Conservation (phyloP, 2,888 invertebrate species). For the Eupithecia pulchellata region DNA sequence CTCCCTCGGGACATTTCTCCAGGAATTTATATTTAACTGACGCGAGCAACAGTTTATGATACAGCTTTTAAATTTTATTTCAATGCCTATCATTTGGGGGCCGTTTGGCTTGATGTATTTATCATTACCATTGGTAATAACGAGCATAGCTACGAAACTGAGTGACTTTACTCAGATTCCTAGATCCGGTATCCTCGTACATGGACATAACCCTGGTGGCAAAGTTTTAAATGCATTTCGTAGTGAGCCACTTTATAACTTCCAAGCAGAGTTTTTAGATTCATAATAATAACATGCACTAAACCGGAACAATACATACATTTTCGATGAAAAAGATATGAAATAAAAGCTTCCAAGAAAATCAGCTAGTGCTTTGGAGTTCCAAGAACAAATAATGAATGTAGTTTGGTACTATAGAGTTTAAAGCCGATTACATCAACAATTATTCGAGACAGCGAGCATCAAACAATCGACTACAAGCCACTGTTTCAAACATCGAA, state of each 20-base stretch:
- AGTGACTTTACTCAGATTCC: neutral
- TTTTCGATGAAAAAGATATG: neutral
- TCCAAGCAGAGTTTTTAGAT: neutral
- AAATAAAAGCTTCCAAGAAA: neutral
- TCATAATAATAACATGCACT: neutral
- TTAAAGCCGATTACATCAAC: slow-evolving; percentile 56
- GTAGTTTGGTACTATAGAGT: slow-evolving; percentile 11
- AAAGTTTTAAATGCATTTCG: slow-evolving; percentile 1
- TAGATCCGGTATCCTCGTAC: neutral
- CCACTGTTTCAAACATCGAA: slow-evolving; percentile 69
- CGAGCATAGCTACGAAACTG: too few relatives aligned
- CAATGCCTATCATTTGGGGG: slow-evolving; percentile 11
- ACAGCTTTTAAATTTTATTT: slow-evolving; percentile 42
- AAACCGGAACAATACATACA: neutral
- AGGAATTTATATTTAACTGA: slow-evolving; percentile 81
- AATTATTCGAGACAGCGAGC: slow-evolving; percentile 52
- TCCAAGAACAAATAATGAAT: neutral
- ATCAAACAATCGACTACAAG: slow-evolving; percentile 60
- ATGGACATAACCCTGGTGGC: neutral
- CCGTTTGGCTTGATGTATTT: slow-evolving; percentile 4
- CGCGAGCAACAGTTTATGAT: slow-evolving; percentile 79
- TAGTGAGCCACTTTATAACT: neutral
- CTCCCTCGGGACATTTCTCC: slow-evolving; percentile 75
- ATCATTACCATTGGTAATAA: too few relatives aligned
- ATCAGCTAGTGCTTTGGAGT: neutral